phyloP scores from a whole-genome alignment of 2,113 vertebrate species.

The Gyps fulvus region DNA sequence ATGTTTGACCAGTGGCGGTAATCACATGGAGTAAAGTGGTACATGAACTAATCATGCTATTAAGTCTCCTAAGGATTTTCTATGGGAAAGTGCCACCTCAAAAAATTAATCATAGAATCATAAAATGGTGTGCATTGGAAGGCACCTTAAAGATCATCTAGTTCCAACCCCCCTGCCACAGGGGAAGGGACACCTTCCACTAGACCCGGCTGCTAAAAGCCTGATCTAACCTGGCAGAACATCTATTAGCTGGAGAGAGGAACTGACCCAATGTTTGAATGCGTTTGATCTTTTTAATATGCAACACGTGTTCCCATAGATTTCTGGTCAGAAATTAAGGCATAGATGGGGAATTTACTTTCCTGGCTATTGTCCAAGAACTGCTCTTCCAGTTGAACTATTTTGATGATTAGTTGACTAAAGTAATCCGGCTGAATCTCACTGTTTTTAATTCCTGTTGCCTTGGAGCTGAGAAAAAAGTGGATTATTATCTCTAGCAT shows the following conservation, averaged over 20 bases:
- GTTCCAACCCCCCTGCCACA: background rate
- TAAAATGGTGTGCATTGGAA: background rate
- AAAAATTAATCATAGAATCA: background rate
- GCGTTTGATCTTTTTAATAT: background rate
- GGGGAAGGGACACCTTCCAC: background rate
- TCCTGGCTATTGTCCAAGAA: background rate
- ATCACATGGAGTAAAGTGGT: background rate
- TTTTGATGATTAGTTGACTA: slow-evolving; percentile 16
- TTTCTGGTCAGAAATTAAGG: background rate
- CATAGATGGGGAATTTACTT: background rate
- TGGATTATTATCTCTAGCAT: background rate
- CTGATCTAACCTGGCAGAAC: background rate
- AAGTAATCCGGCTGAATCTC: background rate
- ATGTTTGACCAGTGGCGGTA: background rate
- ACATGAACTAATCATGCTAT: background rate
- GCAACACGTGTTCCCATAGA: background rate
- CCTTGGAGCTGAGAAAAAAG: background rate
- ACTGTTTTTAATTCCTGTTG: background rate
- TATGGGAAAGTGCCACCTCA: background rate
- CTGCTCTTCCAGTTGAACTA: background rate
- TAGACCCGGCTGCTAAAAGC: background rate
- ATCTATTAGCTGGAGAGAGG: background rate
- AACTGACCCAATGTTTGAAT: background rate
- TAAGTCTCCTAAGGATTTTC: background rate
- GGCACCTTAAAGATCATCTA: background rate